These are phyloP conservation scores for Patiria pectinifera DNA, from an alignment of 53 echinoderm and acorn worm species.

Conservation along the genomic window DNA sequence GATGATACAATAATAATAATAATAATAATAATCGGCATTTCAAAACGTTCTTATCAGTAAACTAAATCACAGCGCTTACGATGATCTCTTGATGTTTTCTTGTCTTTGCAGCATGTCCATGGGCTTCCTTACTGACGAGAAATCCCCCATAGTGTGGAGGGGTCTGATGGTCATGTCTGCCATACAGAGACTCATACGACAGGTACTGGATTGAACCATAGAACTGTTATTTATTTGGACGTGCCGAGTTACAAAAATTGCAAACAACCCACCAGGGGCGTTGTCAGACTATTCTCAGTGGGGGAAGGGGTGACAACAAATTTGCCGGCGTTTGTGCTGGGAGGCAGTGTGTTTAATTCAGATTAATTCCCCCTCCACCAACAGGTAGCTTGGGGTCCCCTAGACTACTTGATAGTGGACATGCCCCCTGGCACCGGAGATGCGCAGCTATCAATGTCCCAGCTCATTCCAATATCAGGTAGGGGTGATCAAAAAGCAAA, in stretches of 20 bases:
- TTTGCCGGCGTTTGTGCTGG: neutral
- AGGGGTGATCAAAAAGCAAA: neutral
- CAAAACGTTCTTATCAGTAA: no score
- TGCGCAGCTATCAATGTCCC: constrained; percentile 91
- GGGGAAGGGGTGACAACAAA: neutral
- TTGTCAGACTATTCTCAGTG: neutral
- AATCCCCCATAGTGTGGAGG: constrained; percentile 93
- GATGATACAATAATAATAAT: no score
- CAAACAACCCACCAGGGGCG: no score
- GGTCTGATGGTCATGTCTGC: constrained; percentile 99
- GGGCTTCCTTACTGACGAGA: constrained; percentile 98
- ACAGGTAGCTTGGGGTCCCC: constrained; percentile 94
- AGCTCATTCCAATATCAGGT: constrained; percentile 93
- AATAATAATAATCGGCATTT: no score
- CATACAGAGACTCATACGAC: constrained; percentile 84
- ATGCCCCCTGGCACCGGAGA: constrained; percentile 99
- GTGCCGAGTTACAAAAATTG: neutral
- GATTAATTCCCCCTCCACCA: neutral
- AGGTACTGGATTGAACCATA: constrained; percentile 71
- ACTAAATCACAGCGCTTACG: no score
- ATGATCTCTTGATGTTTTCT: neutral
- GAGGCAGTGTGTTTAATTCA: neutral
- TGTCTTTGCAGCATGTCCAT: constrained; percentile 87
- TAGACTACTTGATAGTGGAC: constrained; percentile 92
- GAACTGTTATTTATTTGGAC: neutral